Conservation (phyloP, 2,888 invertebrate genomes). For the Julus scandinavius region DNA sequence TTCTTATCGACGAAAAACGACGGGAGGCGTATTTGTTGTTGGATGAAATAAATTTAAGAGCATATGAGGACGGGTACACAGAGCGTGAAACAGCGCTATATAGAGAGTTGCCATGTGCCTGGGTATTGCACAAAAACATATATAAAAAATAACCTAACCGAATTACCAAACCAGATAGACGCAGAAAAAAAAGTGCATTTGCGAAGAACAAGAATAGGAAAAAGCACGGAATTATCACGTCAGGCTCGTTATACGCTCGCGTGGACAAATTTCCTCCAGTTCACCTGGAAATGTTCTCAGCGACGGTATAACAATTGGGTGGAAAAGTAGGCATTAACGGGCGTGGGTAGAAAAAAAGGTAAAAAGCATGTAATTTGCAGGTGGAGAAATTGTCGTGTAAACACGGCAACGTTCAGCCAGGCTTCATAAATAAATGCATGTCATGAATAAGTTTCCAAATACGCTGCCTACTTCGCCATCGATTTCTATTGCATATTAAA, state of each 20-base stretch:
- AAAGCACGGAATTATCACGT: slow-evolving; percentile 30
- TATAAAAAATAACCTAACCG: not conserved
- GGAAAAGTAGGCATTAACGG: slow-evolving; percentile 1
- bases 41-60: not conserved
- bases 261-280: not conserved
- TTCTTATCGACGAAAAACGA: not conserved
- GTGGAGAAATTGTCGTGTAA: slow-evolving; percentile 30
- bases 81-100: not conserved
- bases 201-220: not conserved
- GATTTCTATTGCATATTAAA: slow-evolving; percentile 11
- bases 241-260: slow-evolving; percentile 39
- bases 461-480: not conserved
- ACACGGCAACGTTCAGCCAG: not conserved
- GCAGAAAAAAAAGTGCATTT: not conserved
- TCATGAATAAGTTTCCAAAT: not conserved
- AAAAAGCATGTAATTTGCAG: slow-evolving; percentile 36
- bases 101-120: not conserved
- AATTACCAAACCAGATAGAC: slow-evolving; percentile 12
- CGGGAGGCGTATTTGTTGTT: slow-evolving; percentile 18
- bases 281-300: slow-evolving; percentile 39
- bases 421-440: slow-evolving; percentile 31
- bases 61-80: not conserved
- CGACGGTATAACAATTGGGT: slow-evolving; percentile 16
- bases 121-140: not conserved
- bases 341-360: not conserved